A percentile compares a stretch with the other conserved stretches of the same genome.
Evolutionary conservation across 2,888 invertebrate genomes (phyloP).

Genomic region (Heteropelma amictum): DNA sequence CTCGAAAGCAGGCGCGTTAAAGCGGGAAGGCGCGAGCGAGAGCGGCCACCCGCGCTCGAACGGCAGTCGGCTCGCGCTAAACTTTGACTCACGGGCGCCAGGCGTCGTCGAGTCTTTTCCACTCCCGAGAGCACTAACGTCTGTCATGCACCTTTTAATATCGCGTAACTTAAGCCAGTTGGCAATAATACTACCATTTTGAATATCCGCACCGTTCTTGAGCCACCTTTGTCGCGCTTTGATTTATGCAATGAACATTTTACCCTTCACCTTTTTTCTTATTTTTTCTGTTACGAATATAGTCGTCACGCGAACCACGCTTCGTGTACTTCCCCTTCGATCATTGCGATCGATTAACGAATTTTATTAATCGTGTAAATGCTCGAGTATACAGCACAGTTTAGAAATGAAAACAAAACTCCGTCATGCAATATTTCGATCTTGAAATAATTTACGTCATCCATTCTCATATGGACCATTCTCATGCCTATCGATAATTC

Average conservation of each 20-base stretch:
- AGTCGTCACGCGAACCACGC: no score
- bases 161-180: slow-evolving; percentile 54
- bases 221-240: background rate
- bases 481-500: no score
- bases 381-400: no score
- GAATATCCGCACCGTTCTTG: slow-evolving; percentile 6
- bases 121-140: slow-evolving; percentile 35
- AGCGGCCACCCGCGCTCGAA: slow-evolving; percentile 30
- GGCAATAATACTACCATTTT: slow-evolving; percentile 47
- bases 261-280: background rate
- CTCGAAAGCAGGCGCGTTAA: slow-evolving; percentile 61
- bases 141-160: slow-evolving; percentile 53
- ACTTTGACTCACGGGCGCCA: background rate
- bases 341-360: no score
- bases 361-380: no score
- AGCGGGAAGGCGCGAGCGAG: slow-evolving; percentile 32
- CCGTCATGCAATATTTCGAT: no score
- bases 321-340: no score
- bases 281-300: no score
- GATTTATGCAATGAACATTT: slow-evolving; percentile 22
- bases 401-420: no score
- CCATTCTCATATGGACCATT: no score
- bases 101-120: background rate
- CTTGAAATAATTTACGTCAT: no score
- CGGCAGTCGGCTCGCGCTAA: background rate